Percentiles rank a stretch among this genome's conserved stretches.
Evolutionary conservation across 2,113 vertebrate genomes (phyloP).

Genomic region (Pelvicachromis taeniatus): DNA sequence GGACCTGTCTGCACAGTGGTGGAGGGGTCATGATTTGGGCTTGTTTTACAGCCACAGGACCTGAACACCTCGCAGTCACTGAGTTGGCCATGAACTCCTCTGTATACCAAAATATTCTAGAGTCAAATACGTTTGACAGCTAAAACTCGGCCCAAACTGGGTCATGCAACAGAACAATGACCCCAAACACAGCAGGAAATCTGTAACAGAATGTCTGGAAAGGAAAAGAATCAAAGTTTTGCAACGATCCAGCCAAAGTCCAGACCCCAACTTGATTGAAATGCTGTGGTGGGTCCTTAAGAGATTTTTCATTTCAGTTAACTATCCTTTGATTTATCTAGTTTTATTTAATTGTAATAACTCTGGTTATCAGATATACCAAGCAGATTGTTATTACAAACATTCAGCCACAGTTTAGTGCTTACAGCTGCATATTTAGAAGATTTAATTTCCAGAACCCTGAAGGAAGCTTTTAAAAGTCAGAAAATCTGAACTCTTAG

Average conservation of each 20-base stretch:
- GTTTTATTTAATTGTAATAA: neutral
- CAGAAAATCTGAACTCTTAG: neutral
- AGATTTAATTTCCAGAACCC: neutral
- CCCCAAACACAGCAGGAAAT: neutral
- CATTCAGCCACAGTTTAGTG: neutral
- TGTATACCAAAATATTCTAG: neutral
- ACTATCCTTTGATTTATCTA: neutral
- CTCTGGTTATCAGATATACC: fast-evolving
- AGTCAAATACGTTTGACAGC: neutral
- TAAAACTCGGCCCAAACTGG: neutral
- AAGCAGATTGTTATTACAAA: neutral
- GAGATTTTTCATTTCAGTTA: neutral
- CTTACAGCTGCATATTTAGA: neutral
- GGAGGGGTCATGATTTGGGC: neutral
- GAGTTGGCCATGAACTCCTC: neutral
- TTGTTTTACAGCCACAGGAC: neutral
- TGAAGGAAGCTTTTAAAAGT: neutral
- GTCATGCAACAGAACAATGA: neutral
- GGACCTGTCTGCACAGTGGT: neutral
- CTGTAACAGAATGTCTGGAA: neutral
- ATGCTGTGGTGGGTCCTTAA: neutral
- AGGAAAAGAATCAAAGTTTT: neutral
- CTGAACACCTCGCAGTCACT: neutral
- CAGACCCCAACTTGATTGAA: neutral
- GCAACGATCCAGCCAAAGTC: neutral